A percentile compares a stretch with the other conserved stretches of the same genome.
Conservation (phyloP, 2,888 invertebrate genomes). For the Cosmia pyralina region DNA sequence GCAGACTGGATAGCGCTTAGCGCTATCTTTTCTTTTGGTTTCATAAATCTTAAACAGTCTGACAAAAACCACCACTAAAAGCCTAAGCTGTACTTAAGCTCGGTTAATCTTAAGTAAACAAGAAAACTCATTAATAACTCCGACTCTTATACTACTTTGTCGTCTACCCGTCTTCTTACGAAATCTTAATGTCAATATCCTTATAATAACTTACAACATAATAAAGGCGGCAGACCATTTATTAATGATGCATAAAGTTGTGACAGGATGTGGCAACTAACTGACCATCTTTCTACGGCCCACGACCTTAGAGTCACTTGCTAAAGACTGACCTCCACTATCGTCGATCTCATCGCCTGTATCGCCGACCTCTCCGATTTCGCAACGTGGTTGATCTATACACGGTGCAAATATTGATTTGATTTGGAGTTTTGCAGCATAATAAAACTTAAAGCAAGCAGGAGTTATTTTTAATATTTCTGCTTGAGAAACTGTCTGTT, state of each 20-base stretch:
- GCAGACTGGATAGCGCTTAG: conserved; percentile 4
- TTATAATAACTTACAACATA: conserved; percentile 19
- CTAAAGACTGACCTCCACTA: conserved; percentile 50
- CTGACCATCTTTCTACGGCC: conserved; percentile 43
- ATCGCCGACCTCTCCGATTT: conserved; percentile 41
- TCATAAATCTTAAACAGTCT: conserved; percentile 21
- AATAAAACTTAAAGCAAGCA: conserved; percentile 6
- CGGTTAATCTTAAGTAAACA: conserved; percentile 39
- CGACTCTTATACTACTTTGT: conserved; percentile 36
- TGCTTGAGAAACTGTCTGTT: conserved; percentile 3
- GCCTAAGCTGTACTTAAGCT: conserved; percentile 33
- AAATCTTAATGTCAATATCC: conserved; percentile 26
- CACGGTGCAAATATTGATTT: conserved; percentile 38
- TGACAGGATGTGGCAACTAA: conserved; percentile 51
- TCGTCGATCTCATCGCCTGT: conserved; percentile 35
- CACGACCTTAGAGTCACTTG: conserved; percentile 52
- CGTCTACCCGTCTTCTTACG: conserved; percentile 33
- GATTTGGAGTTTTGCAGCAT: conserved; percentile 32
- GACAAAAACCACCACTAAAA: conserved; percentile 17
- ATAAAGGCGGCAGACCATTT: conserved; percentile 24
- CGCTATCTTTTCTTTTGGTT: conserved; percentile 6
- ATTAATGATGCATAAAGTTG: conserved; percentile 46
- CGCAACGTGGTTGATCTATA: conserved; percentile 48
- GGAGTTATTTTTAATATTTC: conserved; percentile 14
- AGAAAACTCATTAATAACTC: conserved; percentile 48